Percentiles rank a stretch among this genome's conserved stretches.
Conservation (phyloP, 2,888 invertebrate genomes). For the Drosophila robusta region DNA sequence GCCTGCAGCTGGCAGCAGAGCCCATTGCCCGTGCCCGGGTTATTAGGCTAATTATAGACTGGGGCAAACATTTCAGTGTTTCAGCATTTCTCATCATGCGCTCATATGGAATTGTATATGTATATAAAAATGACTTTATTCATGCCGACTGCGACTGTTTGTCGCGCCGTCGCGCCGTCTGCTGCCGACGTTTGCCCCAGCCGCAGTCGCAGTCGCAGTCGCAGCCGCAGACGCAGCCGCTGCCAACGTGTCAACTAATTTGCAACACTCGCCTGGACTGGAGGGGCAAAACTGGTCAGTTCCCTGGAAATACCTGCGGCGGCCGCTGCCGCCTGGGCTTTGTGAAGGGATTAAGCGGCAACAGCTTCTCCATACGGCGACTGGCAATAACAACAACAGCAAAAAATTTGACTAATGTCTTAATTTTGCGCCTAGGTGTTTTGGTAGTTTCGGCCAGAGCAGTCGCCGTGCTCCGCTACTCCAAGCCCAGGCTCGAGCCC, state of each 20-base stretch:
- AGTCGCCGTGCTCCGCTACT: constrained; percentile 31
- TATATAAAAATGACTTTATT: constrained; percentile 73
- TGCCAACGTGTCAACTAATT: constrained; percentile 83
- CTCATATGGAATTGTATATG: constrained; percentile 51
- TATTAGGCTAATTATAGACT: constrained; percentile 81
- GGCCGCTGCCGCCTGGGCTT: constrained; percentile 37
- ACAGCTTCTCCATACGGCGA: constrained; percentile 33
- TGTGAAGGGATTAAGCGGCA: constrained; percentile 65
- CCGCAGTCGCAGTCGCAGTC: constrained; percentile 7
- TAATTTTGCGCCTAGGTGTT: constrained; percentile 77
- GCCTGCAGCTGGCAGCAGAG: constrained; percentile 2
- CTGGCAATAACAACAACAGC: constrained; percentile 20
- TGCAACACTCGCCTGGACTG: constrained; percentile 75
- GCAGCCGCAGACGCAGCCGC: constrained; percentile 32
- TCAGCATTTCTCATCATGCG: constrained; percentile 64
- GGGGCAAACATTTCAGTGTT: constrained; percentile 59
- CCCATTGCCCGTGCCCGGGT: constrained; percentile 56
- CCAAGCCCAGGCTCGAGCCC: constrained; percentile 3
- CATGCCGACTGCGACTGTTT: constrained; percentile 73
- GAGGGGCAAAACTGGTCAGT: constrained; percentile 46
- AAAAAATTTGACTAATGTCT: constrained; percentile 74
- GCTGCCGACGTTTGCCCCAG: constrained; percentile 30
- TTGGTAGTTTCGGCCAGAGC: constrained; percentile 52
- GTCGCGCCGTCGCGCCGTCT: constrained; percentile 63
- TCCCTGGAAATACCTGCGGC: constrained; percentile 76